Conservation (phyloP, 2,888 invertebrate genomes). For the Tipula confusa region DNA sequence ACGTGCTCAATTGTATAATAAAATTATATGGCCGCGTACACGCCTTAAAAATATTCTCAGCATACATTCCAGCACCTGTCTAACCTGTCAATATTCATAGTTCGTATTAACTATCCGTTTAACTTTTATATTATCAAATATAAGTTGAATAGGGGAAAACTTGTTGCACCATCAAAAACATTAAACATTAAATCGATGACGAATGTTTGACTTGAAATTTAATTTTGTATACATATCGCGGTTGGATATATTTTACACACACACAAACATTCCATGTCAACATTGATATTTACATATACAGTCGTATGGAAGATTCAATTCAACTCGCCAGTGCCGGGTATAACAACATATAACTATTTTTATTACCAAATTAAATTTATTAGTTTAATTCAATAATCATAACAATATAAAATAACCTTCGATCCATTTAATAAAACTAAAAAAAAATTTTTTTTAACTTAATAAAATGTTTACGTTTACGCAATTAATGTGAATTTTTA, state of each 20-base stretch:
- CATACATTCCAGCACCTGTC: neutral
- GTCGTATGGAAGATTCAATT: neutral
- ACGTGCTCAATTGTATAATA: neutral
- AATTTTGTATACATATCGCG: neutral
- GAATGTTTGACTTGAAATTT: neutral
- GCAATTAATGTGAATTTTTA: neutral
- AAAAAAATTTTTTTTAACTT: neutral
- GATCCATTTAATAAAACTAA: neutral
- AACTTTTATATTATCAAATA: neutral
- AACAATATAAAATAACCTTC: neutral
- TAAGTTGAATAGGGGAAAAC: neutral
- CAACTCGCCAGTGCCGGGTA: neutral
- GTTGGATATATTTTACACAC: neutral
- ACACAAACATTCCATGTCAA: neutral
- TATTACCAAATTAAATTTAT: neutral
- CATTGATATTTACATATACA: neutral
- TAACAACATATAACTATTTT: neutral
- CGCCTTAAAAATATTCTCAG: neutral
- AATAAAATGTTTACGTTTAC: constrained; percentile 7
- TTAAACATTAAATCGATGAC: neutral
- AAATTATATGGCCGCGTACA: neutral
- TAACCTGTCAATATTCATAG: no score
- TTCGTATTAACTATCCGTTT: no score
- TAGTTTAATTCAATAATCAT: neutral
- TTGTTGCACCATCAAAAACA: neutral